Evolutionary conservation across 2,113 vertebrate species (phyloP).

Genomic region (Trogon melanurus): DNA sequence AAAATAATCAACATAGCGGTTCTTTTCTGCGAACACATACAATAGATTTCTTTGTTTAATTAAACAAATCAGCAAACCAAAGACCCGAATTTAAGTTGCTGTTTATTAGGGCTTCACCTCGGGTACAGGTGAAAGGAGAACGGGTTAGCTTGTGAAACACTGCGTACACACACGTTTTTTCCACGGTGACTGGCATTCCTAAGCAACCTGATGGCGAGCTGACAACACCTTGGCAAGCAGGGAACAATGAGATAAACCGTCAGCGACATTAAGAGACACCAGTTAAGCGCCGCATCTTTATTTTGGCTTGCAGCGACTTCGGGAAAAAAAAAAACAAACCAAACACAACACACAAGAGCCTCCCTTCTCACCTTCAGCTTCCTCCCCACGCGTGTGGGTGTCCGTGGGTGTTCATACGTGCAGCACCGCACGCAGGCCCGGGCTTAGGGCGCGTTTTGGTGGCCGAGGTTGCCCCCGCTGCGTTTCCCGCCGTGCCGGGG

Average conservation of each 20-base stretch:
- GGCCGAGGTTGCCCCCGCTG: background rate
- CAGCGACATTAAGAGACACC: background rate
- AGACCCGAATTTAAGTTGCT: conserved; percentile 35
- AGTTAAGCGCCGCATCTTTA: background rate
- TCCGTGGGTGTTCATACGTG: background rate
- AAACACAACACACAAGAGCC: background rate
- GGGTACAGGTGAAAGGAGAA: background rate
- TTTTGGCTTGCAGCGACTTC: background rate
- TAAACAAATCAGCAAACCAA: conserved; percentile 56
- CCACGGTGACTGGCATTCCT: background rate
- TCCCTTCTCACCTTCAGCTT: background rate
- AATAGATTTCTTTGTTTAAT: conserved; percentile 49
- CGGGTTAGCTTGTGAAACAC: background rate
- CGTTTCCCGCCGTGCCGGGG: background rate
- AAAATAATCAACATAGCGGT: background rate
- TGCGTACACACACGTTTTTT: background rate
- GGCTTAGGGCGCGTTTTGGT: background rate
- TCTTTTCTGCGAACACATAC: conserved; percentile 4
- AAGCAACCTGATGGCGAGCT: conserved; percentile 5
- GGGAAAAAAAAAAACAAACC: background rate
- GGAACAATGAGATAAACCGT: background rate
- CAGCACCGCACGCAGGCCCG: background rate
- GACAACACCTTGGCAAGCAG: conserved; percentile 1
- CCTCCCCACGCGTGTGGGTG: background rate
- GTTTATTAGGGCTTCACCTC: background rate